phyloP scores from a whole-genome alignment of 35 echinoderm and acorn worm species.

The Ptychodera flava region DNA sequence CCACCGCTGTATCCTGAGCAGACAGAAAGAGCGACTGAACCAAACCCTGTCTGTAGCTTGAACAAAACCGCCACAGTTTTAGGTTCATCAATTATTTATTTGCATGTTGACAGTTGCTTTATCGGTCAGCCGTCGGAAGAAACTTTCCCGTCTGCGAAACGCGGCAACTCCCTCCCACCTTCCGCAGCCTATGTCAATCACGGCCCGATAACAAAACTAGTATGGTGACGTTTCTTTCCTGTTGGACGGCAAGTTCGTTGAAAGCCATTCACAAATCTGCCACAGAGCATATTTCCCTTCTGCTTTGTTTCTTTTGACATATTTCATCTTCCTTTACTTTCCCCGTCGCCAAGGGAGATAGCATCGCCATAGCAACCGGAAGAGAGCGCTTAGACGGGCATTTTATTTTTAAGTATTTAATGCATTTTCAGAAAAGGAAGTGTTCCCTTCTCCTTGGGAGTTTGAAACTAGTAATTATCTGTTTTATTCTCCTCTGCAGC shows the following conservation, averaged over 20 bases:
- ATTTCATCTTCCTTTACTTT: neutral
- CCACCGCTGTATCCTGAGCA: too few species aligned
- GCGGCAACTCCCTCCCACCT: too few species aligned
- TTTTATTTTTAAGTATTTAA: neutral
- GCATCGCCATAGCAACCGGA: neutral
- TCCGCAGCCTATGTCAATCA: too few species aligned
- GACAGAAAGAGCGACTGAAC: too few species aligned
- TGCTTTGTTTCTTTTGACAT: neutral
- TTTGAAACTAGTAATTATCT: neutral
- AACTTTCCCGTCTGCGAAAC: neutral
- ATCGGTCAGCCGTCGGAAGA: neutral
- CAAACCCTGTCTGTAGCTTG: too few species aligned
- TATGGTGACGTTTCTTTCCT: neutral
- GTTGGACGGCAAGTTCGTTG: neutral
- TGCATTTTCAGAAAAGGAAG: conserved; percentile 1
- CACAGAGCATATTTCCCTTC: neutral
- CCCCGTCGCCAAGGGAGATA: neutral
- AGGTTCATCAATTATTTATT: neutral
- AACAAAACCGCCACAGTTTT: too few species aligned
- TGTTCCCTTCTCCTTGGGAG: neutral
- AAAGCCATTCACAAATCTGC: neutral
- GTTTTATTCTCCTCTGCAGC: neutral
- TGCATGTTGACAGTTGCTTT: neutral
- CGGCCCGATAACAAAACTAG: too few species aligned
- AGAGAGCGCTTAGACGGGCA: neutral